phyloP scores from a whole-genome alignment of 2,888 invertebrate species.

The Nomada lathburiana region DNA sequence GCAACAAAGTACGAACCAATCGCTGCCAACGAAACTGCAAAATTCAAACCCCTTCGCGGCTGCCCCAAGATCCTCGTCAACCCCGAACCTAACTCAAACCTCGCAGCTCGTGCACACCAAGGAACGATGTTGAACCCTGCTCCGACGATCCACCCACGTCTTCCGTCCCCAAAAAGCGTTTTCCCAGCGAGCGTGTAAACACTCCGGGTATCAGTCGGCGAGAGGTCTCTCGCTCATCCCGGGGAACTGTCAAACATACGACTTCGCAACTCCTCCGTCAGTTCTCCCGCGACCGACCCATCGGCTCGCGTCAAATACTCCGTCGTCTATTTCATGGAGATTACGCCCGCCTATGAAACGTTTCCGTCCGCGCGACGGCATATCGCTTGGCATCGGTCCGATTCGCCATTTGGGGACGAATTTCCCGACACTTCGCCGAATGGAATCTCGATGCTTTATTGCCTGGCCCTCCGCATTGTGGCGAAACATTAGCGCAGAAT shows the following conservation, averaged over 20 bases:
- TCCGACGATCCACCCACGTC: neutral
- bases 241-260: slow-evolving; percentile 7
- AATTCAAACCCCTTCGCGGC: too few relatives aligned
- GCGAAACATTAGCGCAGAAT: slow-evolving; percentile 66
- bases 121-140: slow-evolving; percentile 6
- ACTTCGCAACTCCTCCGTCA: neutral
- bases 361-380: neutral
- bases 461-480: slow-evolving; percentile 35
- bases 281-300: neutral
- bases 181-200: slow-evolving; percentile 20
- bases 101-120: too few relatives aligned
- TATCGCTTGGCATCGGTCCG: slow-evolving; percentile 29
- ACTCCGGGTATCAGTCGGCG: slow-evolving; percentile 7
- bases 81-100: neutral
- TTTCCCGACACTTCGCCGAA: slow-evolving; percentile 34
- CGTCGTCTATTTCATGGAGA: slow-evolving; percentile 32
- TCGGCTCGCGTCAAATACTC: slow-evolving; percentile 9
- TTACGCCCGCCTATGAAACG: slow-evolving; percentile 40
- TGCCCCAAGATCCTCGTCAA: neutral
- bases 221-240: neutral
- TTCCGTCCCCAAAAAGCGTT: slow-evolving; percentile 10
- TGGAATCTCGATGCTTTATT: slow-evolving; percentile 55
- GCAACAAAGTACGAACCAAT: too few relatives aligned
- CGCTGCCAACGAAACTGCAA: too few relatives aligned
- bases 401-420: slow-evolving; percentile 18